Evolutionary conservation across 30 jellyfish, hydroid and myxozoan species (phyloP).

Genomic region (Aurelia sp.): DNA sequence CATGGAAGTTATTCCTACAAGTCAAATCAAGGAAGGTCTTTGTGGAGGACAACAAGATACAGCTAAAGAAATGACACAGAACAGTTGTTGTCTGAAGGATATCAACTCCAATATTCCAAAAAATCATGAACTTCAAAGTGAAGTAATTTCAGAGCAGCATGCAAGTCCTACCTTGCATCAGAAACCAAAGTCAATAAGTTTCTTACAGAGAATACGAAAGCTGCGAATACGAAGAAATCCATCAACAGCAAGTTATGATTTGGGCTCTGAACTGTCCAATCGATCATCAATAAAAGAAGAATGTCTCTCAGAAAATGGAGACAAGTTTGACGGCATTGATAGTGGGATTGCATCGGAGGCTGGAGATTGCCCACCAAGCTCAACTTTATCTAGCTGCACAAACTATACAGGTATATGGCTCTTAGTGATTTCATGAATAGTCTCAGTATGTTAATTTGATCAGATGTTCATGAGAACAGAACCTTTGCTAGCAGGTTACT

Average conservation of each 20-base stretch:
- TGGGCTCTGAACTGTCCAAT: constrained; percentile 34
- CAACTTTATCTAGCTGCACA: constrained; percentile 64
- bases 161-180: no score
- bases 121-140: no score
- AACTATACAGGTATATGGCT: constrained; percentile 28
- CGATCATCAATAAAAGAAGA: constrained; percentile 44
- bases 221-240: constrained; percentile 30
- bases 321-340: constrained; percentile 54
- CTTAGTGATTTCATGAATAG: not conserved
- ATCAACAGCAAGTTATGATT: constrained; percentile 42
- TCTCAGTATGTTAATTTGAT: not conserved
- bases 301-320: constrained; percentile 52
- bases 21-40: no score
- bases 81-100: no score
- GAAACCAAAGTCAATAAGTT: constrained; percentile 19
- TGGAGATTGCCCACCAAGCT: constrained; percentile 56
- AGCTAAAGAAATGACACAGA: no score
- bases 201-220: constrained; percentile 27
- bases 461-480: no score
- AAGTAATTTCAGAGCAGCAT: no score
- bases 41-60: no score
- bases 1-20: no score
- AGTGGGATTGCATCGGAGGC: constrained; percentile 79
- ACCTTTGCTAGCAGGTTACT: no score
- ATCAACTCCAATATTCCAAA: no score